phyloP scores from a whole-genome alignment of 2,797 vertebrate species.

The Meriones psammophilus region DNA sequence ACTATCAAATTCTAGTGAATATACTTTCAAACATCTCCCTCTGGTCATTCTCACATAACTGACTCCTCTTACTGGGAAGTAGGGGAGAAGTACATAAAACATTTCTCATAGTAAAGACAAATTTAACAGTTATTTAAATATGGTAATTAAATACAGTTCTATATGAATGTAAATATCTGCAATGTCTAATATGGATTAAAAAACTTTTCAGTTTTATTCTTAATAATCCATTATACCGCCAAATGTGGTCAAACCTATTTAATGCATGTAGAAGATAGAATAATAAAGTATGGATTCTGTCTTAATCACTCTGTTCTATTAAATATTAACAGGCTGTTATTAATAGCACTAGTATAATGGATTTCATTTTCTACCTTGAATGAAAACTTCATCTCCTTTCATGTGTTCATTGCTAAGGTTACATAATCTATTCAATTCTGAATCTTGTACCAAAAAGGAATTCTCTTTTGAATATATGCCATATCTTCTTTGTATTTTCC shows the following conservation, averaged over 20 bases:
- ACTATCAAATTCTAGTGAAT: background rate
- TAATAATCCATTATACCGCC: slow-evolving; percentile 89
- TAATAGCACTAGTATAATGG: slow-evolving; percentile 91
- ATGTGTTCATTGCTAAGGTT: slow-evolving; percentile 87
- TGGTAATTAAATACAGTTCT: slow-evolving; percentile 69
- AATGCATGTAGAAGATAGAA: slow-evolving; percentile 91
- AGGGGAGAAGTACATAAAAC: slow-evolving; percentile 70
- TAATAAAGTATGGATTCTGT: slow-evolving; percentile 91
- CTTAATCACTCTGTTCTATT: slow-evolving; percentile 91
- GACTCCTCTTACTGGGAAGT: slow-evolving; percentile 16
- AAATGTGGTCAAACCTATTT: slow-evolving; percentile 88
- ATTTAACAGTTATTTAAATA: slow-evolving; percentile 55
- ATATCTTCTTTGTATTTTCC: slow-evolving; percentile 50
- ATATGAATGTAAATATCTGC: slow-evolving; percentile 81
- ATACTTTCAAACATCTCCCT: background rate
- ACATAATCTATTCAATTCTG: slow-evolving; percentile 85
- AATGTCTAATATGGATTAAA: slow-evolving; percentile 82
- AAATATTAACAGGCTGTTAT: slow-evolving; percentile 92
- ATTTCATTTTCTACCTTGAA: slow-evolving; percentile 90
- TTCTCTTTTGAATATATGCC: slow-evolving; percentile 34
- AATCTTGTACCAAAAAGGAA: slow-evolving; percentile 38
- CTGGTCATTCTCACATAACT: background rate
- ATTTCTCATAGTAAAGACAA: slow-evolving; percentile 67
- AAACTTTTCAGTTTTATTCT: slow-evolving; percentile 87
- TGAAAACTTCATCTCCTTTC: slow-evolving; percentile 89